These are phyloP conservation scores for Phrixothrix hirtus DNA, from an alignment of 2,888 invertebrate genomes.

Conservation along the genomic window DNA sequence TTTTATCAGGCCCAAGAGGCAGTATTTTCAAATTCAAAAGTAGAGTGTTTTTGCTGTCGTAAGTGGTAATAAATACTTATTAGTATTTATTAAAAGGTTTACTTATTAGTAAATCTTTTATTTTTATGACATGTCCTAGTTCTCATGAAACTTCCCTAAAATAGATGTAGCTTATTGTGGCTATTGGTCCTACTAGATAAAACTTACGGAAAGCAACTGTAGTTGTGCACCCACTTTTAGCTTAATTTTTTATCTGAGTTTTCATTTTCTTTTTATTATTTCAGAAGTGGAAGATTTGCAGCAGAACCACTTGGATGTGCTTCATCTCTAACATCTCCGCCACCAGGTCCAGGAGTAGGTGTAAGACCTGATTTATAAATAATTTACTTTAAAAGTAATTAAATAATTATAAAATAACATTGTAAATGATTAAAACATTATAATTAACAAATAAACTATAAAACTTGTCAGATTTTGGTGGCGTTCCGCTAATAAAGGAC, in stretches of 20 bases:
- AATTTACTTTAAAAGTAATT: background rate
- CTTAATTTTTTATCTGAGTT: background rate
- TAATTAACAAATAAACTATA: background rate
- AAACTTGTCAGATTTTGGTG: background rate
- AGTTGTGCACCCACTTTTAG: no score
- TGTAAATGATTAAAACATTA: background rate
- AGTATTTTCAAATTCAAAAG: no score
- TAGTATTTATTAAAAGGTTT: no score
- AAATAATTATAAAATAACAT: background rate
- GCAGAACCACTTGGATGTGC: constrained; percentile 88
- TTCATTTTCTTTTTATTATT: constrained; percentile 32
- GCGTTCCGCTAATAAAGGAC: background rate
- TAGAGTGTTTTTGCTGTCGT: no score
- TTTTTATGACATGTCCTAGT: no score
- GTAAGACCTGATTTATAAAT: constrained; percentile 71
- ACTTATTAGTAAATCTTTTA: no score
- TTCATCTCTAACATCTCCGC: constrained; percentile 85
- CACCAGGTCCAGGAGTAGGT: constrained; percentile 90
- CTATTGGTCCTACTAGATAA: no score
- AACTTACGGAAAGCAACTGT: no score
- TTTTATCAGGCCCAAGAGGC: no score
- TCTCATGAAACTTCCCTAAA: no score
- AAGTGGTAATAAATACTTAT: no score
- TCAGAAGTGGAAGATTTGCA: constrained; percentile 72
- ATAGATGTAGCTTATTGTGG: no score